Base-by-base conservation (phyloP, 2,888 invertebrate species). In the Stenotaenia linearis region DNA sequence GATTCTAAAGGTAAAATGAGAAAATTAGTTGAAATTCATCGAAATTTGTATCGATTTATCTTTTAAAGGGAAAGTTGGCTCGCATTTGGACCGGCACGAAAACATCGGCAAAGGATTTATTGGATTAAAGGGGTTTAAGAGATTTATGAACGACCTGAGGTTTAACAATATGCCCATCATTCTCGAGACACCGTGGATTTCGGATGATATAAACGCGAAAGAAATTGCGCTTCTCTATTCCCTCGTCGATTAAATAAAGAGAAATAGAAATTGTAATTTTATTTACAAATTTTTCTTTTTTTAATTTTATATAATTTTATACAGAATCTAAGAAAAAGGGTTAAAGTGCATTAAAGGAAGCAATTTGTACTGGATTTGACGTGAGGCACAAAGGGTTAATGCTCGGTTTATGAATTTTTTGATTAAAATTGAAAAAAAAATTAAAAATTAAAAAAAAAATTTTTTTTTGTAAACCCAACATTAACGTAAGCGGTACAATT, bases 61-160 rank as follows among this genome's bases (percentile, higher is more conserved):
- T 81, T 77, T 81, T 83, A 12, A 81, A 87, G 88, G 86, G 21
- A 83, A 83, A 35, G 79, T 85, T n/a, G 87, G 87, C 3, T 86
- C 86, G 77, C 85, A 86, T 78, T 80, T 85, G 18, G 88, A 88
- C 81, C 84, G 88, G 0, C 88, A 88, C 82, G 88, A 86, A 81
- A 85, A 86, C 80, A 88, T 89, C 80, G 88, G 88, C 7, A 84
- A 85, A 81, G 88, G 88, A 10, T 82, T 84, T 30, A 86, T 88
- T 77, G 88, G 87, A 6, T 79, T 84, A 37, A 83, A 84, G 2
- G 86, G 86, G 25, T 88, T 89, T 81, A 78, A 80, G 35, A 80
- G 82, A 18, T 79, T 88, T 25, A 86, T 88, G 86, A 86, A 85
- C 75, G 87, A 88, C 79, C 82, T 83, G 7, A 82, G 84, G 10